Conservation (phyloP, 1,140 invertebrate species). For the Drosophila rufa region DNA sequence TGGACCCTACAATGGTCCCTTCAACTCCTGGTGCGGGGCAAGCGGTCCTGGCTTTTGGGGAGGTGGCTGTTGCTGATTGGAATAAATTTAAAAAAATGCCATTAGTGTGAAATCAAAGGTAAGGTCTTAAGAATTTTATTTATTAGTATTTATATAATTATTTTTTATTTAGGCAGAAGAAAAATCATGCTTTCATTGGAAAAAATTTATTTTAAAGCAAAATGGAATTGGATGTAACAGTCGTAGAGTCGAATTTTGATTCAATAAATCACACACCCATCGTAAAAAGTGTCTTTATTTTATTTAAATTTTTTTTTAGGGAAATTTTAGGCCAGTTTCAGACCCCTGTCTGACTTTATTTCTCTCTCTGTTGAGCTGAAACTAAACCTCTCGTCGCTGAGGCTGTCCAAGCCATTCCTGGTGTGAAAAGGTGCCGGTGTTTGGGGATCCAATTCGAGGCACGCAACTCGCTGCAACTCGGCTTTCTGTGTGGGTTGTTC, state of each 20-base stretch:
- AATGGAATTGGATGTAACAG: slow-evolving; percentile 7
- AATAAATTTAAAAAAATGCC: too few species aligned
- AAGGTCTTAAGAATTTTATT: not conserved
- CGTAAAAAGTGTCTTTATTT: not conserved
- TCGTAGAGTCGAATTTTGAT: slow-evolving; percentile 21
- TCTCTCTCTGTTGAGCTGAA: slow-evolving; percentile 38
- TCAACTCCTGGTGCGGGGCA: slow-evolving; percentile 50
- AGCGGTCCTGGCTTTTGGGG: slow-evolving; percentile 48
- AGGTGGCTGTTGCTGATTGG: slow-evolving; percentile 37
- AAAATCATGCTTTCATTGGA: not conserved
- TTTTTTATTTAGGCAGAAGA: not conserved
- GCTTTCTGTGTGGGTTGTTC: slow-evolving; percentile 39
- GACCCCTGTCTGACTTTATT: too few species aligned
- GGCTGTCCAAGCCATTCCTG: slow-evolving; percentile 32
- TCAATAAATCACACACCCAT: not conserved
- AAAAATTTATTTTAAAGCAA: not conserved
- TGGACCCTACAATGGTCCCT: slow-evolving; percentile 48
- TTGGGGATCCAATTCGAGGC: slow-evolving; percentile 44
- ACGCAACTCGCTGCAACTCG: slow-evolving; percentile 51
- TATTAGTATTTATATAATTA: not conserved
- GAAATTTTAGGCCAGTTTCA: not conserved
- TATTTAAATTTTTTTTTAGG: too few species aligned
- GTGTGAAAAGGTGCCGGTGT: slow-evolving; percentile 47
- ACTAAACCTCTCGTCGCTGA: slow-evolving; percentile 50
- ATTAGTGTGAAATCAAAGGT: not conserved